Conservation (phyloP, 1,140 invertebrate genomes). For the Drosophila pseudoananassae region DNA sequence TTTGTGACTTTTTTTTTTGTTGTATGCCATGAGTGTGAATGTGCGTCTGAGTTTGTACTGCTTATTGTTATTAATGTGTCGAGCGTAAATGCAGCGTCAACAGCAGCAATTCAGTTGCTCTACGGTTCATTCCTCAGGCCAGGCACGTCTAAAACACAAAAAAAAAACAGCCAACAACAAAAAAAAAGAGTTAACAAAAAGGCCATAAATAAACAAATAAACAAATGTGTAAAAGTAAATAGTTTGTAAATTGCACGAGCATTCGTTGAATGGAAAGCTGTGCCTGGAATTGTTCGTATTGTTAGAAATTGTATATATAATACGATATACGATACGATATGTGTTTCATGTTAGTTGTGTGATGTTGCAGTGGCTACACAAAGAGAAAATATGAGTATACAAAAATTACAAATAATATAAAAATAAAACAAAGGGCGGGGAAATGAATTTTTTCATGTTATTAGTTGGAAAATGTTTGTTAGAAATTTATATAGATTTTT, state of each 20-base stretch:
- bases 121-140: conserved; percentile 55
- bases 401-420: too few relatives aligned
- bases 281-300: not conserved
- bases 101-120: conserved; percentile 14
- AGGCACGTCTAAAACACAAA: conserved; percentile 42
- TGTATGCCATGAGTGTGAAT: conserved; percentile 18
- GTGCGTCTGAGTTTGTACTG: conserved; percentile 12
- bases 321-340: not conserved
- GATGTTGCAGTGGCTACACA: conserved; percentile 24
- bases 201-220: conserved; percentile 54
- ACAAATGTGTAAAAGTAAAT: conserved; percentile 64
- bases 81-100: conserved; percentile 53
- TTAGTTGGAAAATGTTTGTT: too few relatives aligned
- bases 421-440: too few relatives aligned
- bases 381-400: not conserved
- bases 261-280: conserved; percentile 50
- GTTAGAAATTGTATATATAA: not conserved
- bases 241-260: conserved; percentile 64
- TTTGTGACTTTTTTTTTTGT: too few relatives aligned
- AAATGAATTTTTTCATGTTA: too few relatives aligned
- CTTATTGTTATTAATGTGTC: conserved; percentile 49
- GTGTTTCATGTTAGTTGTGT: not conserved
- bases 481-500: too few relatives aligned
- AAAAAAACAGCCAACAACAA: conserved; percentile 19
- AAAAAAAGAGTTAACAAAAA: conserved; percentile 3